phyloP scores from a whole-genome alignment of 2,888 invertebrate species.

The Dioctria linearis region DNA sequence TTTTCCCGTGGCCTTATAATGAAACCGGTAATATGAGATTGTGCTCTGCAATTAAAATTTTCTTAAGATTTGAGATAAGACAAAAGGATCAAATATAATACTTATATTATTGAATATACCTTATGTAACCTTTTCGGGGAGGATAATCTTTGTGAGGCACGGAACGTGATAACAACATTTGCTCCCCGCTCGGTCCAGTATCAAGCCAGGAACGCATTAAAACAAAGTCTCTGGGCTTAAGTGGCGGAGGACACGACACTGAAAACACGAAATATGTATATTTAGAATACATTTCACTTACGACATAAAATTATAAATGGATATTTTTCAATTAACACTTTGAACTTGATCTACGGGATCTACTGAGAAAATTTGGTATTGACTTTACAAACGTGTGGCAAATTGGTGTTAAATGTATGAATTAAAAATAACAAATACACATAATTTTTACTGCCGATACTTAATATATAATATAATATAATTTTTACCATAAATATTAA shows the following conservation, averaged over 20 bases:
- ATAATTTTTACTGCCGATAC: no score
- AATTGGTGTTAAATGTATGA: no score
- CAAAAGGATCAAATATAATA: not conserved
- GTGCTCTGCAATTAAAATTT: slow-evolving; percentile 71
- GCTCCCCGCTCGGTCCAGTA: slow-evolving; percentile 80
- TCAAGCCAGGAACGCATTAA: slow-evolving; percentile 94
- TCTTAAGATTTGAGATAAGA: not conserved
- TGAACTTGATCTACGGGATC: no score
- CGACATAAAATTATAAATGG: not conserved
- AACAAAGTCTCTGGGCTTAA: slow-evolving; percentile 93
- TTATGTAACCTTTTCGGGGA: slow-evolving; percentile 85
- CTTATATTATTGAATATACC: slow-evolving; percentile 68
- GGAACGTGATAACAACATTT: slow-evolving; percentile 91
- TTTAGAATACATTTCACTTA: not conserved
- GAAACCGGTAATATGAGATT: slow-evolving; percentile 77
- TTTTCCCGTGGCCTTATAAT: slow-evolving; percentile 76
- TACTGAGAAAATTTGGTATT: no score
- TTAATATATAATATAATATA: no score
- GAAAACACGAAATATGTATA: slow-evolving; percentile 61
- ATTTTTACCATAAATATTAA: no score
- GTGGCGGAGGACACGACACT: slow-evolving; percentile 90
- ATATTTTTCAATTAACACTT: no score
- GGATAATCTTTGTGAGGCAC: slow-evolving; percentile 90
- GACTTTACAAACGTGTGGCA: no score
- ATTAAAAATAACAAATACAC: no score